A percentile compares a stretch with the other conserved stretches of the same genome.
phyloP scores from a whole-genome alignment of 2,888 invertebrate genomes.

The Sturmia bella region DNA sequence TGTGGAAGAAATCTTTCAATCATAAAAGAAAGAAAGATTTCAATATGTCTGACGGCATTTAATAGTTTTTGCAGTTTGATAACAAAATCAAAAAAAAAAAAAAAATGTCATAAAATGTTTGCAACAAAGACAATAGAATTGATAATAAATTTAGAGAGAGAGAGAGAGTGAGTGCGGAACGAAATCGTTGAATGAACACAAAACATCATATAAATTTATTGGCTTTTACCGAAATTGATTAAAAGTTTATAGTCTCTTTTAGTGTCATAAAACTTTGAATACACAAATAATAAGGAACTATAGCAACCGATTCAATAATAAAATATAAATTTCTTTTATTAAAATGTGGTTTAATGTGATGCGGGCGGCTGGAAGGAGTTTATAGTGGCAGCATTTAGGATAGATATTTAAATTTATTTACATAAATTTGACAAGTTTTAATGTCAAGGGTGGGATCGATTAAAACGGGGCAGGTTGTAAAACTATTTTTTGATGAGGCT shows the following conservation, averaged over 20 bases:
- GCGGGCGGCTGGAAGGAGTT: no score
- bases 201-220: slow-evolving; percentile 64
- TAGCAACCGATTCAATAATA: neutral
- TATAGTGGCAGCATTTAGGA: no score
- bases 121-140: slow-evolving; percentile 67
- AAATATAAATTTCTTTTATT: slow-evolving; percentile 2
- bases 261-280: slow-evolving; percentile 40
- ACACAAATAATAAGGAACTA: slow-evolving; percentile 34
- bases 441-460: no score
- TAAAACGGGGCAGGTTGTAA: no score
- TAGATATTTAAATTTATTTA: no score
- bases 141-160: slow-evolving; percentile 53
- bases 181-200: slow-evolving; percentile 1
- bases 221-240: slow-evolving; percentile 65
- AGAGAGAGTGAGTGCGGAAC: neutral
- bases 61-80: slow-evolving; percentile 60
- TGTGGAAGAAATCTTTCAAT: slow-evolving; percentile 64
- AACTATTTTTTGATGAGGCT: no score
- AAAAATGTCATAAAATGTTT: slow-evolving; percentile 67
- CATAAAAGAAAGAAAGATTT: slow-evolving; percentile 62
- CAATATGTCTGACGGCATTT: slow-evolving; percentile 69
- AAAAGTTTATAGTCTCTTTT: slow-evolving; percentile 51
- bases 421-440: no score
- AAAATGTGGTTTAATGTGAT: neutral
- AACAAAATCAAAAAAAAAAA: slow-evolving; percentile 45